Conservation (phyloP, 1,140 invertebrate species). For the Brachionus manjavacas region DNA sequence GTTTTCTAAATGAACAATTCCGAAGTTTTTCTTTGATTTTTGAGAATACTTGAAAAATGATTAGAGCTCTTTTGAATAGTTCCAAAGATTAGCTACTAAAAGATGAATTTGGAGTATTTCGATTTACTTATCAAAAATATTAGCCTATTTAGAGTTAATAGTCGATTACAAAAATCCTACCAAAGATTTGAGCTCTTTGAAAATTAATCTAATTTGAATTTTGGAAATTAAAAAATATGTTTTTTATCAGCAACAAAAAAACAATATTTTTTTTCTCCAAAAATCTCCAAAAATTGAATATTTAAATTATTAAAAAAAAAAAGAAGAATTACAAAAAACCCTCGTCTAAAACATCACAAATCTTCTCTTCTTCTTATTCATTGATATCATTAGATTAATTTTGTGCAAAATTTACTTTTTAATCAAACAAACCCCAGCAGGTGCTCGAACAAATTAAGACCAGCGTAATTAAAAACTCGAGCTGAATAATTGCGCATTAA, state of each 20-base stretch:
- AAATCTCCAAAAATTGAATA: neutral
- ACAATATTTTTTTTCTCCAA: neutral
- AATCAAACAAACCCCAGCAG: neutral
- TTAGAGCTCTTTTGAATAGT: neutral
- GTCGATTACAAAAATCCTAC: neutral
- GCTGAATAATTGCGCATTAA: neutral
- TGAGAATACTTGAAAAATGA: neutral
- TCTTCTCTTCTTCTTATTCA: neutral
- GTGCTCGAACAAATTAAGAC: neutral
- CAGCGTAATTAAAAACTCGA: neutral
- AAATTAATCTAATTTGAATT: neutral
- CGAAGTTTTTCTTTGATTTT: neutral
- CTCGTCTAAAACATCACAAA: too few species aligned
- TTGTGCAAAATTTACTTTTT: neutral
- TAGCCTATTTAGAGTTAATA: neutral
- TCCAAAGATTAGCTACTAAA: neutral
- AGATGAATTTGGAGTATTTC: too few species aligned
- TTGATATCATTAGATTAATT: neutral
- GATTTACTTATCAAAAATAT: neutral
- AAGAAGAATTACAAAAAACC: neutral
- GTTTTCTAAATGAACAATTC: neutral
- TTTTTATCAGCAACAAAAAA: neutral
- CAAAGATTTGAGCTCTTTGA: too few species aligned
- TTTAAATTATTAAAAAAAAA: neutral
- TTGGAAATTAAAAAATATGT: neutral